Percentiles rank a stretch among this genome's conserved stretches.
Conservation (phyloP, 2,113 vertebrate genomes). For the Hystrix cristata region DNA sequence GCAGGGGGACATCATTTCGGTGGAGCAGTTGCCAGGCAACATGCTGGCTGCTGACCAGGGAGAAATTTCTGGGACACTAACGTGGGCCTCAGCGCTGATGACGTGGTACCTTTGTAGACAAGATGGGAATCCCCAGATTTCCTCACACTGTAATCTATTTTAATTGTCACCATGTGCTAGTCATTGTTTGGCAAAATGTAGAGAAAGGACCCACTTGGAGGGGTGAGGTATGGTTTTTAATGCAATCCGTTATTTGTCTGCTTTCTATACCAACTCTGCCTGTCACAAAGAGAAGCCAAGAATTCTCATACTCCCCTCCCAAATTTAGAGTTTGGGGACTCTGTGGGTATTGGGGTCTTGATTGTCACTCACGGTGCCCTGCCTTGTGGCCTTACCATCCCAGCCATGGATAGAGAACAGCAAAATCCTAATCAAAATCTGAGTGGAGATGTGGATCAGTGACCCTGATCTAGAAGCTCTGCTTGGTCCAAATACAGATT, state of each 20-base stretch:
- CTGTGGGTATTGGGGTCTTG: neutral
- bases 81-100: neutral
- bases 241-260: neutral
- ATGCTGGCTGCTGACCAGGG: neutral
- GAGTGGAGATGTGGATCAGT: neutral
- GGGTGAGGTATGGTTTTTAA: neutral
- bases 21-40: neutral
- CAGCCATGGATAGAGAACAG: neutral
- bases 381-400: neutral
- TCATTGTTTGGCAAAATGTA: neutral
- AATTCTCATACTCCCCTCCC: neutral
- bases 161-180: conserved; percentile 7
- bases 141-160: neutral
- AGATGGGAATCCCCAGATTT: neutral
- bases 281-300: neutral
- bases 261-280: neutral
- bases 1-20: neutral
- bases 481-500: neutral
- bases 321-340: neutral
- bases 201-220: neutral
- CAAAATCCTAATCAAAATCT: neutral
- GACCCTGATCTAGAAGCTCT: neutral
- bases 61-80: neutral
- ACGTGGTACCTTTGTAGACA: neutral
- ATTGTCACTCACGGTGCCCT: neutral